Evolutionary conservation across 2,113 vertebrate species (phyloP).

Genomic region (Ascaphus truei): DNA sequence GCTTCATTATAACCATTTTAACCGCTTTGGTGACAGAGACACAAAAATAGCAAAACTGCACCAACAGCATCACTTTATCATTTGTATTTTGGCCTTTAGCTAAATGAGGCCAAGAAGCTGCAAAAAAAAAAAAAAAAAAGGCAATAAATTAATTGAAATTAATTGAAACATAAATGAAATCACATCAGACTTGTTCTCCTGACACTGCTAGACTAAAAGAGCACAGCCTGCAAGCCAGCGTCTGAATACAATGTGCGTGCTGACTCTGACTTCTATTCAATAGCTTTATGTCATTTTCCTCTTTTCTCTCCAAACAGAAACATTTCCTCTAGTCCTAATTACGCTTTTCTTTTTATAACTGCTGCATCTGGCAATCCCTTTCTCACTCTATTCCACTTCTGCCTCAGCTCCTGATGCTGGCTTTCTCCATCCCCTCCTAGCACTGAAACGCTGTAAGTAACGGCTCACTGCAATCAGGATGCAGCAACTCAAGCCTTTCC

Average conservation of each 20-base stretch:
- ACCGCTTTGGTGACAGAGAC: background rate
- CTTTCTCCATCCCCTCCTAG: background rate
- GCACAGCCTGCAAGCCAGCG: background rate
- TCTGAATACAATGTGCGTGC: slow-evolving; percentile 20
- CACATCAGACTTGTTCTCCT: background rate
- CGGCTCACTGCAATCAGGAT: background rate
- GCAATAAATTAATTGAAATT: slow-evolving; percentile 23
- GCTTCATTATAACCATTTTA: background rate
- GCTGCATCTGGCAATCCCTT: slow-evolving; percentile 32
- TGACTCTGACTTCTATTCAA: slow-evolving; percentile 16
- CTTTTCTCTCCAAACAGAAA: slow-evolving; percentile 15
- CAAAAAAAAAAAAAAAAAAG: slow-evolving; percentile 9
- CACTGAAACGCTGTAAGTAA: background rate
- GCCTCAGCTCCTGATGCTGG: slow-evolving; percentile 14
- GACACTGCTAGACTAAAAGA: background rate
- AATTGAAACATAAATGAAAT: slow-evolving; percentile 25
- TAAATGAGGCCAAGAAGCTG: background rate
- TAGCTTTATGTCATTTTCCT: slow-evolving; percentile 25
- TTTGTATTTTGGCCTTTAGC: background rate
- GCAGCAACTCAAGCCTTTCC: background rate
- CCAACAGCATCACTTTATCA: background rate
- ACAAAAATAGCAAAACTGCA: background rate
- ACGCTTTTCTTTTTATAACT: slow-evolving; percentile 31
- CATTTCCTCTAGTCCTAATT: slow-evolving; percentile 36
- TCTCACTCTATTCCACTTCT: slow-evolving; percentile 29